Base-by-base conservation (phyloP, 2,888 invertebrate species). In the Loripinus fragilis region DNA sequence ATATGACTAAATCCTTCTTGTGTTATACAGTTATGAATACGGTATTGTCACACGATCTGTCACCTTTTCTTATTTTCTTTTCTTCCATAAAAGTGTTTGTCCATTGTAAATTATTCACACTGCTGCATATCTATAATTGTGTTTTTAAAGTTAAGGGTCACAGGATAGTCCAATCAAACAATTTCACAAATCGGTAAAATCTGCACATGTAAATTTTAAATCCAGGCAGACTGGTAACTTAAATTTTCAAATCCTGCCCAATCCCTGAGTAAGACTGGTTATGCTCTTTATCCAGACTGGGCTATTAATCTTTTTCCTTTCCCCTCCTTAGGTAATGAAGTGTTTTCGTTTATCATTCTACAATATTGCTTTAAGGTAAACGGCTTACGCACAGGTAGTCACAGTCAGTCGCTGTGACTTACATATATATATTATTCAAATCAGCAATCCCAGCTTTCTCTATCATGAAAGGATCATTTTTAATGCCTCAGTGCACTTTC, bases 361-460 rank as follows among this genome's bases (percentile, higher is more conserved):
- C 33, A 60, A 30, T 33, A 33, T n/a, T 17, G 28, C 60, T 60
- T 60, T 60, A 33, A 60, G 60, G 60, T 60, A 33, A 33, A 60
- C 28, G 17, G 7, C 20, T 33, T 30, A n/a, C 23, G 60, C 20
- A 60, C 60, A 60, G 60, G 60, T 60, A 60, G 60, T 20, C 60
- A 10, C 60, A 60, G 60, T 30, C 33, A 60, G 60, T 20, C 60
- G 10, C 60, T 33, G 33, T 33, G 60, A 60, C 33, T 60, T 60
- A 60, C 60, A 33, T 60, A 60, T 60, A 60, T n/a, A 52, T 52
- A 23, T 33, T 60, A 60, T 60, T 60, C 33, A 60, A 60, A 60
- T 33, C 60, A 33, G 20, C 33, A 8, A 20, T 60, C 33, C 28
- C 5, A 28, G 28, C 23, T 20, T 25, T 55, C 2, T 25, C 55